Conservation (phyloP, 2,888 invertebrate genomes). For the Epinotia nisella region DNA sequence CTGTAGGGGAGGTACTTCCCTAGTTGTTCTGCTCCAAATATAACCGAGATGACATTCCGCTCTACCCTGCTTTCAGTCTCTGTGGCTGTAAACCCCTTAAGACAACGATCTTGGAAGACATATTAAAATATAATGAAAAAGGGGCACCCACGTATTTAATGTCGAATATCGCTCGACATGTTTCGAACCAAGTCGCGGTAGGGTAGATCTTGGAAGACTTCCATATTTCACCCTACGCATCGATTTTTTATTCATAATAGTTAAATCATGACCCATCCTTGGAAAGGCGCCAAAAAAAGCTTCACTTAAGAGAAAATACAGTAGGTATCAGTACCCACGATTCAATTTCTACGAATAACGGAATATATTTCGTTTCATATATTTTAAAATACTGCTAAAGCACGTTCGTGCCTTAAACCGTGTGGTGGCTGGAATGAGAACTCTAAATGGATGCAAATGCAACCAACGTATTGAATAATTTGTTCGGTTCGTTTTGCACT, state of each 20-base stretch:
- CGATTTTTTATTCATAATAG: conserved; percentile 24
- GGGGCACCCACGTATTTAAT: too few relatives aligned
- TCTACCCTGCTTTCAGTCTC: too few relatives aligned
- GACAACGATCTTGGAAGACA: conserved; percentile 1
- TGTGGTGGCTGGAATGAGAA: not conserved
- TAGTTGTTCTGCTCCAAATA: too few relatives aligned
- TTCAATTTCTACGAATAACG: conserved; percentile 24
- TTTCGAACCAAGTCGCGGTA: too few relatives aligned
- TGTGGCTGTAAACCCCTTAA: not conserved
- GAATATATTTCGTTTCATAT: conserved; percentile 13
- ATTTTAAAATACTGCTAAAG: conserved; percentile 3
- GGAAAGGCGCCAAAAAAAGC: conserved; percentile 11
- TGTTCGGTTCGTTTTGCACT: conserved; percentile 1
- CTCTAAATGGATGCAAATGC: conserved; percentile 17
- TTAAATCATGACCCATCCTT: conserved; percentile 8
- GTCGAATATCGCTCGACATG: too few relatives aligned
- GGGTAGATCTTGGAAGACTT: not conserved
- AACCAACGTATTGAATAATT: conserved; percentile 19
- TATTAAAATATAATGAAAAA: too few relatives aligned
- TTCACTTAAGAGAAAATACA: conserved; percentile 12
- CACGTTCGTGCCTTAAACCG: conserved; percentile 20
- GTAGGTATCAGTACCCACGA: conserved; percentile 16
- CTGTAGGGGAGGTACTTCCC: too few relatives aligned
- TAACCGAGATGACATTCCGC: too few relatives aligned
- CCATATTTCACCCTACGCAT: conserved; percentile 1